phyloP scores from a whole-genome alignment of 1,140 invertebrate species.

The Littorina saxatilis region DNA sequence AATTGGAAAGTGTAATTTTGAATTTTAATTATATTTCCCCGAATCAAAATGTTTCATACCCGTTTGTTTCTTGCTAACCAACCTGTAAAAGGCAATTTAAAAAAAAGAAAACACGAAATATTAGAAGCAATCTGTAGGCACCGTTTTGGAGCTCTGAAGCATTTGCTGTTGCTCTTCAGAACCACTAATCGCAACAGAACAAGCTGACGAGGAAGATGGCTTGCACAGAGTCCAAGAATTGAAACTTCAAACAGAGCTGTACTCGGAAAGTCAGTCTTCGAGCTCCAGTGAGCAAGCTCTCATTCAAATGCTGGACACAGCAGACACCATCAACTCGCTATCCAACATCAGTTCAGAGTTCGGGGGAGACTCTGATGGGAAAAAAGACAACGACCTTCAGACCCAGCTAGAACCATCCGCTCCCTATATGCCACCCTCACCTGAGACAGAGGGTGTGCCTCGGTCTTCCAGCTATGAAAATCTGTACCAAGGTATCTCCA shows the following conservation, averaged over 20 bases:
- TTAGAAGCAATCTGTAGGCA: no score
- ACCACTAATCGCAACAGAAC: neutral
- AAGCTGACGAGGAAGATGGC: neutral
- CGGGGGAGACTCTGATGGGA: conserved; percentile 15
- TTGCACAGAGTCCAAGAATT: neutral
- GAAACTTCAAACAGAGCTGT: conserved; percentile 6
- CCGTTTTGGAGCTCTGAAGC: no score
- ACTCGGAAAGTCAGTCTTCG: conserved; percentile 45
- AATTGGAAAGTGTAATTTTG: no score
- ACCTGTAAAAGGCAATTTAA: no score
- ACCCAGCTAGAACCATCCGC: conserved; percentile 43
- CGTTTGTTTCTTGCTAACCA: no score
- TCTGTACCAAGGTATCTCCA: conserved; percentile 60
- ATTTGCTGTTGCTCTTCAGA: neutral
- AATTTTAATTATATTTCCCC: no score
- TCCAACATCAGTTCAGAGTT: conserved; percentile 53
- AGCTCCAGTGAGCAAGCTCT: conserved; percentile 54
- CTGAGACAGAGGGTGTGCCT: conserved; percentile 1
- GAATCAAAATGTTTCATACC: no score
- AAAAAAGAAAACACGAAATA: no score
- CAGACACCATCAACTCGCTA: conserved; percentile 53
- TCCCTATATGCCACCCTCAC: conserved; percentile 29
- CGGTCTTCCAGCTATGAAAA: conserved; percentile 65
- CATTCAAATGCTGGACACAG: conserved; percentile 47
- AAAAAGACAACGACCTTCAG: conserved; percentile 31